These are phyloP conservation scores for Sminthurinus aureus DNA, from an alignment of 2,888 invertebrate genomes.

Conservation along the genomic window DNA sequence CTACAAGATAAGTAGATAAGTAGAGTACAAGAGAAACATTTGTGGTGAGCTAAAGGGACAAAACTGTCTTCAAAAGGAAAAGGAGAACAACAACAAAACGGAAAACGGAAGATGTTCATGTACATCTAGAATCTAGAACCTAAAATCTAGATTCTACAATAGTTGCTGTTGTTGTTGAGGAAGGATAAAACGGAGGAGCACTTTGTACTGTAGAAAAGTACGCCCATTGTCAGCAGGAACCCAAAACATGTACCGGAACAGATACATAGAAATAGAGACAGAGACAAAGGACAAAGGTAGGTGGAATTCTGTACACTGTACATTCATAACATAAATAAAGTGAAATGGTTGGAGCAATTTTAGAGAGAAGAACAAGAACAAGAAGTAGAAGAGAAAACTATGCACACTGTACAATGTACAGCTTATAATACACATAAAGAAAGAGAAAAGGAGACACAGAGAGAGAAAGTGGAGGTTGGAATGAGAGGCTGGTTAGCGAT, in stretches of 20 bases:
- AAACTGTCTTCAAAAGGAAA: background rate
- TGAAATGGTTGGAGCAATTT: conserved; percentile 13
- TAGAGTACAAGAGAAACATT: no score
- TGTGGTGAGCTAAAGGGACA: background rate
- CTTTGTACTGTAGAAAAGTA: background rate
- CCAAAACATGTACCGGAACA: background rate
- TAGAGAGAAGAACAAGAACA: background rate
- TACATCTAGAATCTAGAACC: no score
- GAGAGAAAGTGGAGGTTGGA: background rate
- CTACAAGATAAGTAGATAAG: no score
- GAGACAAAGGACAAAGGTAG: background rate
- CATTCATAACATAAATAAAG: conserved; percentile 24
- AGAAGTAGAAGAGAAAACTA: background rate
- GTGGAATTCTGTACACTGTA: no score
- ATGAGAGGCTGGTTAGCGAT: conserved; percentile 9
- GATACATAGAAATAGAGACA: conserved; percentile 32
- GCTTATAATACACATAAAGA: background rate
- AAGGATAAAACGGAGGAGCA: background rate
- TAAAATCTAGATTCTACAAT: background rate
- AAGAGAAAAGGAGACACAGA: background rate
- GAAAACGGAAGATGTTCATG: background rate
- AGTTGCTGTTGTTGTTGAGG: background rate
- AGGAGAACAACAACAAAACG: background rate
- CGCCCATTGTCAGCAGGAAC: background rate
- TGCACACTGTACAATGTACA: no score